Evolutionary conservation across 2,888 invertebrate genomes (phyloP).

Genomic region (Scaptomyza tumidula): DNA sequence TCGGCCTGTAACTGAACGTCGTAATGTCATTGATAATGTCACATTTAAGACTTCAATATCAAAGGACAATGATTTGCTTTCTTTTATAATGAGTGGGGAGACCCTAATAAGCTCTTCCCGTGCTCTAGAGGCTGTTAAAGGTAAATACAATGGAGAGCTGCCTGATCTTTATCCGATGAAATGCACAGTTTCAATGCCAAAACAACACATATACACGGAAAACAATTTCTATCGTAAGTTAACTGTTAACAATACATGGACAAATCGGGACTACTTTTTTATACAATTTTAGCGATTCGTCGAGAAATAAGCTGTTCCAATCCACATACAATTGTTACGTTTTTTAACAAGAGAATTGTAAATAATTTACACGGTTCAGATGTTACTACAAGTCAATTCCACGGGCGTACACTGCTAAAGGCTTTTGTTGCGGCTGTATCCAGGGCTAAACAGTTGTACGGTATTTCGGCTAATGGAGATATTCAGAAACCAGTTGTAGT

Average conservation of each 20-base stretch:
- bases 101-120: constrained; percentile 88
- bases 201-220: constrained; percentile 88
- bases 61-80: constrained; percentile 87
- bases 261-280: not conserved
- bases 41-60: constrained; percentile 86
- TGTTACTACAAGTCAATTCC: constrained; percentile 88
- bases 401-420: constrained; percentile 89
- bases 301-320: constrained; percentile 58
- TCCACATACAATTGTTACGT: constrained; percentile 92
- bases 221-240: constrained; percentile 90
- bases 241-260: not conserved
- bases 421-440: constrained; percentile 91
- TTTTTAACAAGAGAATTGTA: constrained; percentile 88
- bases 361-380: constrained; percentile 89
- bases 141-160: constrained; percentile 86
- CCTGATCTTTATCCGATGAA: constrained; percentile 91
- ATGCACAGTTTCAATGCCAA: constrained; percentile 86
- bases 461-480: constrained; percentile 76
- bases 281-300: constrained; percentile 63
- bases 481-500: constrained; percentile 92
- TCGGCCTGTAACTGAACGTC: constrained; percentile 85
- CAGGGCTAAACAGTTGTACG: constrained; percentile 90
- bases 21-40: constrained; percentile 87
- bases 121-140: constrained; percentile 86
- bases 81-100: constrained; percentile 88